Evolutionary conservation across 2,888 invertebrate genomes (phyloP), one percentile per base, ranked within the genome.

Genomic region (Plemyria rubiginata): DNA sequence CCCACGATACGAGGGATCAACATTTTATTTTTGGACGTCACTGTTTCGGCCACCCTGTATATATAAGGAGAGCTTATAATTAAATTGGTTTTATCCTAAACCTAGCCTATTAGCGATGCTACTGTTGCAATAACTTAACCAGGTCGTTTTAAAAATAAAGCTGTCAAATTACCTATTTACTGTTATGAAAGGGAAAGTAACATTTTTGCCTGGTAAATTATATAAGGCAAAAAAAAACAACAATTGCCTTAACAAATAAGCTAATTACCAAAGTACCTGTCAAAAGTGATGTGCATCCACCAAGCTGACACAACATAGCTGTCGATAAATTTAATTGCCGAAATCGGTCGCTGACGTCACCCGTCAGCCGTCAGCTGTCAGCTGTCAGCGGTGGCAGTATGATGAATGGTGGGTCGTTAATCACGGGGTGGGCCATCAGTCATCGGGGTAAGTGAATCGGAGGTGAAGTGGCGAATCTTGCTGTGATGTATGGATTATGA

Each of bases 321-420:
- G 65, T 67, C 71, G 69, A 71, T 70, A 67, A 70, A 71, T 71
- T 71, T 71, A 71, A 71, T 71, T 71, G 71, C 65, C 68, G 68
- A 70, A 70, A 68, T 70, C 68, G 70, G 60, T 51, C 63, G 65
- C 65, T 68, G 66, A 70, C 70, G 69, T 66, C 66, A 66, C 64
- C 66, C 61, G 70, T 70, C 70, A 66, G 65, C 66, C 61, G 70
- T 70, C 70, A 72, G 74, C 72, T 77, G 74, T 75, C 75, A 72
- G 61, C 73, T 76, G 74, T 75, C 75, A 72, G 63, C 65, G 69
- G 72, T 69, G 71, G 66, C 70, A 70, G 66, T 73, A 70, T 70
- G 72, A 75, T 80, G 80, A 77, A 81, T 79, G 80, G 77, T 74
- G 70, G 69, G 68, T 75, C 70, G 70, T 73, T 72, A 72, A 73